Conservation (phyloP, 2,113 vertebrate genomes). For the Canis aureus region DNA sequence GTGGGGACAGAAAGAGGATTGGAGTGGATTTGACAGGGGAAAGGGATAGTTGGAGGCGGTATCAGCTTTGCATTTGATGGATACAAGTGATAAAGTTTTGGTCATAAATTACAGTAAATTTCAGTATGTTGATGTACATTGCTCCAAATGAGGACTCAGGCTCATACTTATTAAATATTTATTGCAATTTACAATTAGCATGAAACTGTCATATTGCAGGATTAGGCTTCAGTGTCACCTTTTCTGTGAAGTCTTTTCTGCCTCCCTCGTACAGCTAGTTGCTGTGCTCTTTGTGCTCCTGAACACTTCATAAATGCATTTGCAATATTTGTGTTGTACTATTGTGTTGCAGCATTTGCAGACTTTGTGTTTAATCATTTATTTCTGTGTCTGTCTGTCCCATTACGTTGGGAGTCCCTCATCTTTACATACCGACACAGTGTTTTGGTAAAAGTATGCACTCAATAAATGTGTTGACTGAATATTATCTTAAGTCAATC, state of each 20-base stretch:
- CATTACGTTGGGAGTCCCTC: neutral
- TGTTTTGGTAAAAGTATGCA: neutral
- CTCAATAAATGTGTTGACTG: neutral
- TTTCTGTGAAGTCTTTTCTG: neutral
- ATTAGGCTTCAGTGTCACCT: neutral
- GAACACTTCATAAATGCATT: neutral
- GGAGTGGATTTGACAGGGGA: neutral
- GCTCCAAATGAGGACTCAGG: neutral
- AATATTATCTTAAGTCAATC: neutral
- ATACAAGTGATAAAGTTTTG: neutral
- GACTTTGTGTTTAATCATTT: neutral
- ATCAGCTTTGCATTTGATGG: neutral
- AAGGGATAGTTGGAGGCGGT: neutral
- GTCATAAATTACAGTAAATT: neutral
- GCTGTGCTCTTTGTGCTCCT: neutral
- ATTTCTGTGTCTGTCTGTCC: neutral
- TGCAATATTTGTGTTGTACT: neutral
- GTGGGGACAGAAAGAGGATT: neutral
- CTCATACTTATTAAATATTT: conserved; percentile 50
- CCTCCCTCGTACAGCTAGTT: neutral
- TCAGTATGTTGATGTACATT: conserved; percentile 36
- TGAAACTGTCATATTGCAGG: neutral
- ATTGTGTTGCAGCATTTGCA: neutral
- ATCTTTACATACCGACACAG: neutral
- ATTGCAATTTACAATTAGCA: conserved; percentile 39